A percentile compares a stretch with the other conserved stretches of the same genome.
These are phyloP conservation scores for Ischnura elegans DNA, from an alignment of 2,888 invertebrate genomes.

Conservation along the genomic window DNA sequence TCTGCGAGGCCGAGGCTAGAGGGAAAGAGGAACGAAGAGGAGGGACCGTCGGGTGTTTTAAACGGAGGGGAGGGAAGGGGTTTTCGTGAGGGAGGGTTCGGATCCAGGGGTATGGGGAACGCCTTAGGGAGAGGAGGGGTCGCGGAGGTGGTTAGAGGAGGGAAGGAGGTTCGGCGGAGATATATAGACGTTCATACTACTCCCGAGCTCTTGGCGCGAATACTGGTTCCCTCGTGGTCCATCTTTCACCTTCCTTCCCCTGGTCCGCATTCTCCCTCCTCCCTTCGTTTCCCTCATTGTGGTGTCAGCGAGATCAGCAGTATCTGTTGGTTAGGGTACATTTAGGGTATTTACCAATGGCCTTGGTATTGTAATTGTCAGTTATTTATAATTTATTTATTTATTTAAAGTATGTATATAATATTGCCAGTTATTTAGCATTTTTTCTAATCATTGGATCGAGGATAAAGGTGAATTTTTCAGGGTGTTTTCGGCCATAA, in stretches of 20 bases:
- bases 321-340: no score
- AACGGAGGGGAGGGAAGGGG: not conserved
- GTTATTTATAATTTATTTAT: no score
- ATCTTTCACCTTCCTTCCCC: not conserved
- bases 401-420: no score
- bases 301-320: no score
- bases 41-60: not conserved
- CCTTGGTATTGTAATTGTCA: no score
- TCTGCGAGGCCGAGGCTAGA: slow-evolving; percentile 19
- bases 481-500: no score
- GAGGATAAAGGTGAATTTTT: no score
- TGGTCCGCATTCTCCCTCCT: not conserved
- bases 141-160: not conserved
- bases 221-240: slow-evolving; percentile 50
- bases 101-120: not conserved
- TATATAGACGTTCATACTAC: slow-evolving; percentile 10
- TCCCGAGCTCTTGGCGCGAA: slow-evolving; percentile 42
- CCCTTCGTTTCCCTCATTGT: no score
- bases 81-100: not conserved
- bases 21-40: not conserved
- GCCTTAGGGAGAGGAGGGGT: not conserved
- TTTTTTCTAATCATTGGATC: no score
- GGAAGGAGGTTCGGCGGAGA: not conserved
- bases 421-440: no score
- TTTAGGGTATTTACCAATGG: no score